A percentile compares a stretch with the other conserved stretches of the same genome.
phyloP scores from a whole-genome alignment of 2,797 vertebrate genomes.

The Allobates femoralis region DNA sequence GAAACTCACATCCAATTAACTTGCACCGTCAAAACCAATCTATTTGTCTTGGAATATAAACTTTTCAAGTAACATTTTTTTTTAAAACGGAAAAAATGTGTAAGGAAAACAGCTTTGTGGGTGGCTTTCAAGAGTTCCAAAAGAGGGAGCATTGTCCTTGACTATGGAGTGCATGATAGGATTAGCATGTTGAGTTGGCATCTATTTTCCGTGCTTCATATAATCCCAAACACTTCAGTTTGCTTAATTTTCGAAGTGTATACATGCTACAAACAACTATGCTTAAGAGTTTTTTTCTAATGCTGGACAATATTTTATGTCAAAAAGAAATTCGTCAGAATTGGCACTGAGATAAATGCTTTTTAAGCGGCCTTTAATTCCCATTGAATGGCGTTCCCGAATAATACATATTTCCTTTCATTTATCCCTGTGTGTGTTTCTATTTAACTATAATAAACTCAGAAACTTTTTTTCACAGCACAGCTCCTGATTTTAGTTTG shows the following conservation, averaged over 20 bases:
- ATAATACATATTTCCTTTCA: conserved; percentile 64
- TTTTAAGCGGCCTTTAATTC: conserved; percentile 61
- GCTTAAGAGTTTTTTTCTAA: conserved; percentile 49
- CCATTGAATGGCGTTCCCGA: conserved; percentile 50
- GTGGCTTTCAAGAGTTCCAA: conserved; percentile 3
- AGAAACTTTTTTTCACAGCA: conserved; percentile 56
- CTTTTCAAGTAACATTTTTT: background rate
- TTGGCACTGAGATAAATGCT: conserved; percentile 61
- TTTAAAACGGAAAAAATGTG: background rate
- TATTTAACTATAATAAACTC: conserved; percentile 62
- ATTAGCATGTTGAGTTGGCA: conserved; percentile 30
- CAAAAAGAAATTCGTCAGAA: conserved; percentile 55
- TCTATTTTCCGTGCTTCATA: conserved; percentile 42
- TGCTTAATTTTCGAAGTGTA: conserved; percentile 38
- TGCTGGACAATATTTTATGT: conserved; percentile 57
- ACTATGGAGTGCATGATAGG: conserved; percentile 31
- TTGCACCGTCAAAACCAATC: background rate
- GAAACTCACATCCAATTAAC: background rate
- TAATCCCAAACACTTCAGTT: conserved; percentile 37
- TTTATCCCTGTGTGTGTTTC: conserved; percentile 64
- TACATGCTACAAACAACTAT: conserved; percentile 36
- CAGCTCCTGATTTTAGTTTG: conserved; percentile 58
- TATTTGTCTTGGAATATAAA: background rate
- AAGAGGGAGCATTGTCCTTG: conserved; percentile 14
- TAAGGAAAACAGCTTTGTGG: background rate